These are phyloP conservation scores for Epinephelus moara DNA, from an alignment of 2,113 vertebrate species.

Conservation along the genomic window DNA sequence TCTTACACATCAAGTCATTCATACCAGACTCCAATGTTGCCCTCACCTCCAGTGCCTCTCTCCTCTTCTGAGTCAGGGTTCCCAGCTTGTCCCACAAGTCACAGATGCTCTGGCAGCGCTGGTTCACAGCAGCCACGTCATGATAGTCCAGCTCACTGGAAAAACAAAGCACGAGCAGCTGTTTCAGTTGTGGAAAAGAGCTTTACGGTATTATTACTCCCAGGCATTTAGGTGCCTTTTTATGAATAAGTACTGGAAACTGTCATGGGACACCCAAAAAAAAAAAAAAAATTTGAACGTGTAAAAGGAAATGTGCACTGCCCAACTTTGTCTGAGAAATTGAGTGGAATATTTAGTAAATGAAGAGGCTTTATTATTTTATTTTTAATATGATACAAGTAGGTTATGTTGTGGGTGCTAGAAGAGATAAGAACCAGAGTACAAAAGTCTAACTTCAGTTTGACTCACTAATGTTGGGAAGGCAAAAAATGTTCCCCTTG, in stretches of 20 bases:
- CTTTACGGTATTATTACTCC: neutral
- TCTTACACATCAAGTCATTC: neutral
- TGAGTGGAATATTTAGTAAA: neutral
- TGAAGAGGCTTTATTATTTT: too few relatives aligned
- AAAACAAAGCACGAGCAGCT: neutral
- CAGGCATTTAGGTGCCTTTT: neutral
- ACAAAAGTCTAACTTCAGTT: too few relatives aligned
- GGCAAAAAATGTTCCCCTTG: too few relatives aligned
- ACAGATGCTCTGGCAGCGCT: constrained; percentile 96
- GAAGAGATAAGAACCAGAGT: too few relatives aligned
- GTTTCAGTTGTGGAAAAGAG: neutral
- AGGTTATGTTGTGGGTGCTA: too few relatives aligned
- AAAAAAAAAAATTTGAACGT: too few relatives aligned
- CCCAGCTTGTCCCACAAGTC: constrained; percentile 98
- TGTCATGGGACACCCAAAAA: too few relatives aligned
- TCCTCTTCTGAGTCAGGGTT: constrained; percentile 96
- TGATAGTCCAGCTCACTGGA: constrained; percentile 94
- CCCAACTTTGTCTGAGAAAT: too few relatives aligned
- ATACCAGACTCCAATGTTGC: neutral
- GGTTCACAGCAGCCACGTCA: constrained; percentile 94
- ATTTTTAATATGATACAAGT: too few relatives aligned
- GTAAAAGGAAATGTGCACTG: neutral
- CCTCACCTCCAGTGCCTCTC: constrained; percentile 94
- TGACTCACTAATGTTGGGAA: too few relatives aligned
- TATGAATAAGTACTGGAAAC: too few relatives aligned